Base-by-base conservation (phyloP, 2,888 invertebrate species). In the Rhagophthalmus giganteus region DNA sequence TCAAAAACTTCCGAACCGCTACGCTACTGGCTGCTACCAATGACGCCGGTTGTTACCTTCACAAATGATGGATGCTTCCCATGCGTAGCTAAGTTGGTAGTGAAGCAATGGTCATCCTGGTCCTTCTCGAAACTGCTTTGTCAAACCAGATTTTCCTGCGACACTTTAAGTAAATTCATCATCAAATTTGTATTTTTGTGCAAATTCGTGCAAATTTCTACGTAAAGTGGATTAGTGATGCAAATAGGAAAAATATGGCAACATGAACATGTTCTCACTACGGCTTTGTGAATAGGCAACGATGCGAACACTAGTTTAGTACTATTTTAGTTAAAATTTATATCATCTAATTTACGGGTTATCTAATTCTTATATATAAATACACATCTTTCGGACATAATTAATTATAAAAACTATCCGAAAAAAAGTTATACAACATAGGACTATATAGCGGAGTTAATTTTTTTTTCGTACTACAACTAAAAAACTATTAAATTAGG, bases 161-260 rank as follows among this genome's bases (percentile, higher is more conserved):
- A 65, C 66, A 70, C 71, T 72, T 72, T 62, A 72, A 71, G 64
- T 64, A 70, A 70, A 70, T 67, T 69, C 65, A 67, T 65, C 63
- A 69, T 69, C 63, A 70, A 66, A 66, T 61, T 63, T 62, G 59
- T 60, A 45, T 58, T 55, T 47, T 54, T 47, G 42, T 54, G 54
- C 58, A 51, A 54, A 57, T 61, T 57, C 69, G 69, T 71, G 70
- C 70, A 71, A 69, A 63, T 67, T 67, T 70, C 62, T 62, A 67
- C 68, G 59, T 69, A 40, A 68, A 66, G 64, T 65, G 66, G 65
- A 69, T 70, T 70, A 70, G 70, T 70, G 69, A 54, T 70, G 69
- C 69, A 69, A 67, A 67, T 68, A 68, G 69, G 65, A 64, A 64
- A 40, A 54, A 64, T n/a, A n/a, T 66, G 64, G 64, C 63, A 68